Conservation (phyloP, 1,140 invertebrate genomes). For the Maconellicoccus hirsutus region DNA sequence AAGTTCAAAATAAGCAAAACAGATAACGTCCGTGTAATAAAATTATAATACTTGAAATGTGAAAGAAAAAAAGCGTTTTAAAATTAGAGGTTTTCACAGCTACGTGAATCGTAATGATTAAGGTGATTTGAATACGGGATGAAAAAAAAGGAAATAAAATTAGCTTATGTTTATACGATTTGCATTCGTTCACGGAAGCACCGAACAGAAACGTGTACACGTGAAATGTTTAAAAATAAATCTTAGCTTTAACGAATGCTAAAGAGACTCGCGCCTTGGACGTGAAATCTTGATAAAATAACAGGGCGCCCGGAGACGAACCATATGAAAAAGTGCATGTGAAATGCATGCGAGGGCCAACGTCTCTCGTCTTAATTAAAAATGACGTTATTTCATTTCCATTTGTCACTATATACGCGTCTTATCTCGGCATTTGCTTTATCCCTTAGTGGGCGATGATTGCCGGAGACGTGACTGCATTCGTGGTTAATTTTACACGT, state of each 20-base stretch:
- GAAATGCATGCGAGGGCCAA: background rate
- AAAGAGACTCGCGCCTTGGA: background rate
- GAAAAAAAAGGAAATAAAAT: no score
- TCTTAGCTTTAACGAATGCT: background rate
- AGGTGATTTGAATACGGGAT: no score
- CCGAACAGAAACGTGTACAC: background rate
- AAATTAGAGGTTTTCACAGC: no score
- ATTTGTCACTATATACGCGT: background rate
- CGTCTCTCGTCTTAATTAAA: background rate
- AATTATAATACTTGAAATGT: no score
- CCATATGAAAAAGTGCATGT: background rate
- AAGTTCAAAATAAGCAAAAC: no score
- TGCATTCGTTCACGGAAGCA: background rate
- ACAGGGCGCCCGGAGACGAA: background rate
- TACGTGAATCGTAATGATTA: no score
- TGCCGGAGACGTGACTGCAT: background rate
- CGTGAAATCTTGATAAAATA: background rate
- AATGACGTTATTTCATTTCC: background rate
- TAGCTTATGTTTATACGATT: background rate
- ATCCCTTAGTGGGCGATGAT: background rate
- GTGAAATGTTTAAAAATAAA: conserved; percentile 5
- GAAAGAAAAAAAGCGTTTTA: no score
- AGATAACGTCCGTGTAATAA: no score
- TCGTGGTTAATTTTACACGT: conserved; percentile 8
- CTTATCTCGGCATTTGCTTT: background rate